Percentiles rank a stretch among this genome's conserved stretches.
These are phyloP conservation scores for Emesis furor DNA, from an alignment of 2,888 invertebrate species.

Conservation along the genomic window DNA sequence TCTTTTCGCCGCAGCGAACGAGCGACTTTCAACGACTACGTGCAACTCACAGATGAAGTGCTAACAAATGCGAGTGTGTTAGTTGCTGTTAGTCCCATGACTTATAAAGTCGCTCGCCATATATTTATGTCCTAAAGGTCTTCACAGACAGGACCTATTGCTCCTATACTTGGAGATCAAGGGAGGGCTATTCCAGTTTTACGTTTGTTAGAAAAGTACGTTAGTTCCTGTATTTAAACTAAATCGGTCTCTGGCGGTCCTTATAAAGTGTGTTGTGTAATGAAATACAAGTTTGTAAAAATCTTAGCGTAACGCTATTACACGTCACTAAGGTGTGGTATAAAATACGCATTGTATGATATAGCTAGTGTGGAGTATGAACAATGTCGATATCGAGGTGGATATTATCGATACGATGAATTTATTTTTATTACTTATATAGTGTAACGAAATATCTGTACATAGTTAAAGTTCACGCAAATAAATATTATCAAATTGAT, in stretches of 20 bases:
- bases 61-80: no score
- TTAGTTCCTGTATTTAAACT: not conserved
- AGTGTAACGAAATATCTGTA: conserved; percentile 22
- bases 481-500: conserved; percentile 16
- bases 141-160: no score
- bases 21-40: no score
- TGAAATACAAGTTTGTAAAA: not conserved
- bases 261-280: not conserved
- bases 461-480: conserved; percentile 17
- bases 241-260: not conserved
- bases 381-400: conserved; percentile 11
- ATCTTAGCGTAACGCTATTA: conserved; percentile 7
- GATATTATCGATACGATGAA: conserved; percentile 17
- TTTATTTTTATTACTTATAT: conserved; percentile 20
- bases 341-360: conserved; percentile 14
- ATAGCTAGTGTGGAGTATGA: conserved; percentile 19
- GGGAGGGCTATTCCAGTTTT: not conserved
- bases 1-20: no score
- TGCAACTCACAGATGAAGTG: no score
- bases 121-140: no score
- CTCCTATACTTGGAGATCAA: no score
- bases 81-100: no score
- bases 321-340: conserved; percentile 12
- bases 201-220: not conserved
- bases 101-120: no score